Evolutionary conservation across 2,888 invertebrate genomes (phyloP), one percentile per base, ranked within the genome.

Genomic region (Papilio gigon): DNA sequence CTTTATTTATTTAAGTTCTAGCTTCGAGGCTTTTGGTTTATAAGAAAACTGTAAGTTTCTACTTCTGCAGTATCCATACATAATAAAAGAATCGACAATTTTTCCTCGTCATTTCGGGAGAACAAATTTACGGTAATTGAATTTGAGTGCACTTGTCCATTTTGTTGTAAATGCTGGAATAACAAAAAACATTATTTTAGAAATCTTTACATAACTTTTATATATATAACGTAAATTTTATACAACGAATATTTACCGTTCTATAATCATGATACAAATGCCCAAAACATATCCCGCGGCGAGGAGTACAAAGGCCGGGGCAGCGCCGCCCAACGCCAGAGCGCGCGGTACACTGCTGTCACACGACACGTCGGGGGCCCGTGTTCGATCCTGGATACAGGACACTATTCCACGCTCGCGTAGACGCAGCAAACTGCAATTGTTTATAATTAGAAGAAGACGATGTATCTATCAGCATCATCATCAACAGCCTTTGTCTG

Each of bases 251-350:
- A 59, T 40, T 4, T 60, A 87, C 87, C 85, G 83, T 71, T 90
- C 90, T 8, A 81, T 1, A 0, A 89, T 5, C 84, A 89, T 79
- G 1, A 90, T 81, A 0, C 72, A 1, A 0, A 73, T 71, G 9
- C 82, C 84, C 42, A 84, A 42, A 0, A 83, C 3, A 50, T 76
- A 86, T 1, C 90, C 89, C 5, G 76, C 75, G 9, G 79, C 80
- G 0, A 91, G 77, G 9, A 90, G 72, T n/a, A 88, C 74, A 71
- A 91, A 90, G 0, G 87, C 90, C 0, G 90, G 91, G 0, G 90
- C 88, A 0, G 91, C 90, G 3, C 90, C 89, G 1, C 91, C 90
- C 12, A 90, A 72, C 0, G 89, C 84, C 25, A 90, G 75, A 0
- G 90, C 87, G 17, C 89, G 72, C 0, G 90, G 90, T 0, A 85